Base-by-base conservation (phyloP, 1,140 invertebrate species). In the Tenebrio molitor region DNA sequence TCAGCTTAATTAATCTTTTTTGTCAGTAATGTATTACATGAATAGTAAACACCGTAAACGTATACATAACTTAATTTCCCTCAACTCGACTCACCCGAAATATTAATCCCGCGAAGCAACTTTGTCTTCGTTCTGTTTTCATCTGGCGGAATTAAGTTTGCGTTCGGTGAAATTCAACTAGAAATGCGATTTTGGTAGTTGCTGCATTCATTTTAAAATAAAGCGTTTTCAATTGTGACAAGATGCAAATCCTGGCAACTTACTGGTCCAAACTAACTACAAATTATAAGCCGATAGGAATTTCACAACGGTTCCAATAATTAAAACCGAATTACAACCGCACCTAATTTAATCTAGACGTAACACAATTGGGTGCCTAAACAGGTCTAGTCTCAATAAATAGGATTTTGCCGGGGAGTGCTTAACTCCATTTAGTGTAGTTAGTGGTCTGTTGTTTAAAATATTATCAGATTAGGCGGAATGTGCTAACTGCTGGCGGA, bases 301-400 rank as follows among this genome's bases (percentile, higher is more conserved):
- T 58, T 58, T 58, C 23, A 29, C 50, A 25, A 29, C 50, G 21
- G 29, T 58, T 58, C 23, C 50, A 6, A 58, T 58, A 58, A 58
- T 58, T 58, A 58, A 58, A 58, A 58, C n/a, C 21, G 50, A 58
- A 58, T 25, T 58, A 25, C 44, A 50, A 50, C 50, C 50, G 50
- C 50, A 58, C 19, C 15, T 58, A 58, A 58, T 58, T 58, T 58
- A 58, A 58, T 58, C 50, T 25, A 29, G 50, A 58, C 44, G 44
- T 58, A 58, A 58, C 29, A 23, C 50, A 58, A 58, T 58, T 29
- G 8, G 23, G 50, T 29, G 15, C 23, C 50, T 17, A 21, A 58
- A 29, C 25, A 29, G 23, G 44, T 50, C 44, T 29, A 29, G 50
- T 25, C 19, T 58, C 23, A 29, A 15, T 29, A 58, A 58, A 21